Evolutionary conservation across 2,888 invertebrate species (phyloP).

Genomic region (Linnaemya tessellans): DNA sequence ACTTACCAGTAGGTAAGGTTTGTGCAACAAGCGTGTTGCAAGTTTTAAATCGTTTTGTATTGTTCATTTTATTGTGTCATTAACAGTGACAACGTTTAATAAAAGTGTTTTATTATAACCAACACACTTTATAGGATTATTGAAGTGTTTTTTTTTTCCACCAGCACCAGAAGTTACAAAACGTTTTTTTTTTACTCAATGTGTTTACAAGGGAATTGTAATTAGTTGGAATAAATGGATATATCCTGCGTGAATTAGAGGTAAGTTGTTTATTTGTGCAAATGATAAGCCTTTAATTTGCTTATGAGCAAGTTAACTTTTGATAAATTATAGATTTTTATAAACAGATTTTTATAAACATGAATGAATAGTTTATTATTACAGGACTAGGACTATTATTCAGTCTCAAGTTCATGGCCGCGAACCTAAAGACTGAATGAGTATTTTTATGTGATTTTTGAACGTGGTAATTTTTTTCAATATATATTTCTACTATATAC

Average conservation of each 20-base stretch:
- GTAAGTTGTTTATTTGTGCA: neutral
- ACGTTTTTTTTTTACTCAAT: neutral
- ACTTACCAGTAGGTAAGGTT: conserved; percentile 23
- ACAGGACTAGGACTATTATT: too few species aligned
- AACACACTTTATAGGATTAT: conserved; percentile 48
- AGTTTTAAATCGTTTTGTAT: conserved; percentile 47
- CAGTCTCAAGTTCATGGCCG: too few species aligned
- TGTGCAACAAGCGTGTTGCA: conserved; percentile 64
- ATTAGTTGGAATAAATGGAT: conserved; percentile 30
- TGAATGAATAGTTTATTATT: too few species aligned
- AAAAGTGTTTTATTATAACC: conserved; percentile 47
- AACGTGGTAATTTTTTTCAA: too few species aligned
- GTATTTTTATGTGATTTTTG: too few species aligned
- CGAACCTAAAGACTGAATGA: too few species aligned
- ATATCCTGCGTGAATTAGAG: neutral
- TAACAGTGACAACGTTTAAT: conserved; percentile 51
- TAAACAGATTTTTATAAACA: too few species aligned
- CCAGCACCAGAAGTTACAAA: neutral
- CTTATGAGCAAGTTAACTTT: too few species aligned
- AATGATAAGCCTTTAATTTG: too few species aligned
- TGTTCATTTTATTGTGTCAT: conserved; percentile 32
- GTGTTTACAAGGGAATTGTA: conserved; percentile 17
- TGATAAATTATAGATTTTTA: too few species aligned
- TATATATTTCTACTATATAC: too few species aligned
- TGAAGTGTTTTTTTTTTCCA: conserved; percentile 44